Conservation (phyloP, 2,888 invertebrate species). For the Chrysina gloriosa region DNA sequence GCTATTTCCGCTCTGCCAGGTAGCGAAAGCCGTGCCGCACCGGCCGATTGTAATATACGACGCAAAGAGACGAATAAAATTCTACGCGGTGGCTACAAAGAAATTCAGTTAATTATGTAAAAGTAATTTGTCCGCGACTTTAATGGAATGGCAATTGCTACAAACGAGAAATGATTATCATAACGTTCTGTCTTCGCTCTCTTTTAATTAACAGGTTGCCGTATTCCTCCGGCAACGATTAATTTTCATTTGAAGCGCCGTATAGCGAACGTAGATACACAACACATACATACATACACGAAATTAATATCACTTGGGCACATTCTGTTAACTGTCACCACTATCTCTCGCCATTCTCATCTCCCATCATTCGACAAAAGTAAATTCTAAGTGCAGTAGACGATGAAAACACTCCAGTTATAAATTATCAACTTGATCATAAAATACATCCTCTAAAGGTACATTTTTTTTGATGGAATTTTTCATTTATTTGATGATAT, state of each 20-base stretch:
- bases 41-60: not conserved
- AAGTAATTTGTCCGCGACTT: constrained; percentile 42
- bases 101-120: constrained; percentile 42
- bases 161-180: constrained; percentile 46
- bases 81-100: constrained; percentile 30
- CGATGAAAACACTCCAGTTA: too few species aligned
- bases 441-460: too few species aligned
- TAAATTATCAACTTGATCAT: too few species aligned
- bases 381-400: constrained; percentile 10
- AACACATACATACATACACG: constrained; percentile 44
- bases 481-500: too few species aligned
- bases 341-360: constrained; percentile 29
- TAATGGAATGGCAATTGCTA: constrained; percentile 43
- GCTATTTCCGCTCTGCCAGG: too few species aligned
- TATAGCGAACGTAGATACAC: constrained; percentile 38
- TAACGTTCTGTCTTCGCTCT: constrained; percentile 47
- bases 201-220: constrained; percentile 50
- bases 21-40: too few species aligned
- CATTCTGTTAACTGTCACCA: constrained; percentile 39
- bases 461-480: too few species aligned
- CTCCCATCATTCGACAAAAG: constrained; percentile 10
- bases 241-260: constrained; percentile 49
- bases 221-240: constrained; percentile 48
- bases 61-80: constrained; percentile 20
- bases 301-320: constrained; percentile 44